phyloP scores from a whole-genome alignment of 2,888 invertebrate species.

The Polylopha cassiicola region DNA sequence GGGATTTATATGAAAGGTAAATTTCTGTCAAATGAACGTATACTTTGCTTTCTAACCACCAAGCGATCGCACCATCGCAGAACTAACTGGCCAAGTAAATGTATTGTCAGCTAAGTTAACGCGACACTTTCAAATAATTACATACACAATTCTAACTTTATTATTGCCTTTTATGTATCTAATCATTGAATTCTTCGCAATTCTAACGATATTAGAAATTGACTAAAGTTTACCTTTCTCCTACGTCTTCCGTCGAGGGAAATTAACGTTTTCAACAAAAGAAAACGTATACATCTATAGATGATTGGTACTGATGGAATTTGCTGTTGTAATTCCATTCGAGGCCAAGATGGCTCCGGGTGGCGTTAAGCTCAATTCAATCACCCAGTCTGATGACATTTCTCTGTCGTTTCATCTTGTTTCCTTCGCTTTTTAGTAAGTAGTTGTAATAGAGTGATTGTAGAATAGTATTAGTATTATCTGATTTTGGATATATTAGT shows the following conservation, averaged over 20 bases:
- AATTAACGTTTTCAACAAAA: constrained; percentile 9
- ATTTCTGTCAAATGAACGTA: constrained; percentile 29
- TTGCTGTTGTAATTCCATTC: constrained; percentile 15
- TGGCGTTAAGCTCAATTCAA: constrained; percentile 9
- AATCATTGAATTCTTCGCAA: too few species aligned
- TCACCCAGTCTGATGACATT: constrained; percentile 8
- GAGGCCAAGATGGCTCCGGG: constrained; percentile 1
- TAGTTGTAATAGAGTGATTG: background rate
- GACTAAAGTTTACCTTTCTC: constrained; percentile 8
- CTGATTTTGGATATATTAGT: too few species aligned
- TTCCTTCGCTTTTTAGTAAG: background rate
- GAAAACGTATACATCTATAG: constrained; percentile 8
- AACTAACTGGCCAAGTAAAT: constrained; percentile 5
- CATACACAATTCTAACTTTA: too few species aligned
- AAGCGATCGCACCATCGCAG: constrained; percentile 1
- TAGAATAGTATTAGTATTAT: constrained; percentile 1
- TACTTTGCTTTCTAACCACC: constrained; percentile 11
- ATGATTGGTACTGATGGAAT: constrained; percentile 13
- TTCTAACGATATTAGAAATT: too few species aligned
- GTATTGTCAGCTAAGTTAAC: too few species aligned
- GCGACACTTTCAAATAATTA: too few species aligned
- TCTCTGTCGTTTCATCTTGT: constrained; percentile 1
- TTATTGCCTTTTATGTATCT: too few species aligned
- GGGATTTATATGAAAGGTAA: constrained; percentile 67
- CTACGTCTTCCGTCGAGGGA: constrained; percentile 12